Base-by-base conservation (phyloP, 64 coral and sea anemone species). In the Actinia tenebrosa region DNA sequence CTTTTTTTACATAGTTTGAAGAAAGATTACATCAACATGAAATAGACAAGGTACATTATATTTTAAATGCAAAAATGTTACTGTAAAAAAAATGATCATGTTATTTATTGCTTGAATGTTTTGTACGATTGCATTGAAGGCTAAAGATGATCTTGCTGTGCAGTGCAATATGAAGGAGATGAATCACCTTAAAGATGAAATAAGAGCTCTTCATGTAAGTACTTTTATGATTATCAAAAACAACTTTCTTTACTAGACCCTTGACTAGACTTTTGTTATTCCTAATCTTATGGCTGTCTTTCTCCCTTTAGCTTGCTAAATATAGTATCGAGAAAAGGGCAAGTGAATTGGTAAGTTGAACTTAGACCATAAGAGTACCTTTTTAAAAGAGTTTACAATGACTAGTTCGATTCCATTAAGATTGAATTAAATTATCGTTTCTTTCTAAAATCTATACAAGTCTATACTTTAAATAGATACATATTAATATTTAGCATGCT, bases 131-230 rank as follows among this genome's bases (percentile, higher is more conserved):
- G 47, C 47, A 7, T 89, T 45, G 42, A 25, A 96, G 94, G 88
- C 91, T 23, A 96, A 93, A 53, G 78, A 93, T 68, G 45, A 92
- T 10, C 16, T 96, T 10, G 60, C 89, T 22, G 62, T 52, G n/a
- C 89, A 96, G 45, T 96, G 94, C 77, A 64, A 47, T 5, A 84
- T 93, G 42, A 90, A 90, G 27, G 91, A 96, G 20, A 83, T 96
- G 52, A 93, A 84, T 27, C 71, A 83, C 20, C 45, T 96, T 13
- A 96, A 96, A 54, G 91, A 93, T 19, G 94, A 96, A 90, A 84
- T 96, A 43, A 89, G 91, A 96, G 86, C 91, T 77, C 83, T 96
- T 82, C 88, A 93, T 64, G 94, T 96, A 90, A 96, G 62, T 64
- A 66, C 63, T 23, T 66, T 5, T 61, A 17, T n/a, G n/a, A 19